These are phyloP conservation scores for Euwallacea fornicatus DNA, from an alignment of 1,140 invertebrate species.

Conservation along the genomic window DNA sequence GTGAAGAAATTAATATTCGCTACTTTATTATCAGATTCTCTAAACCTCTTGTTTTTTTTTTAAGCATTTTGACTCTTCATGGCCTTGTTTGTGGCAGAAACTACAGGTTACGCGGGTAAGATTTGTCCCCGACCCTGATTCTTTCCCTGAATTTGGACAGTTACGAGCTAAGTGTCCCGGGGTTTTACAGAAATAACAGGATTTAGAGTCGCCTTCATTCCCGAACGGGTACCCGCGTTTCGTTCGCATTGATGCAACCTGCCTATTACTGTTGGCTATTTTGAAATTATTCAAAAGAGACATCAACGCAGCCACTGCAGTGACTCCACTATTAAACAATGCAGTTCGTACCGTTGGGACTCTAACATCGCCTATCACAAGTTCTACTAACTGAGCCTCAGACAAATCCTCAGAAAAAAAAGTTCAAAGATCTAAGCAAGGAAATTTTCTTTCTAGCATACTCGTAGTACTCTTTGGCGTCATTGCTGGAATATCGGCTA, in stretches of 20 bases:
- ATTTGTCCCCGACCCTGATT: neutral
- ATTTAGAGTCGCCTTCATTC: neutral
- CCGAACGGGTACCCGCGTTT: neutral
- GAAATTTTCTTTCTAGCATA: conserved; percentile 17
- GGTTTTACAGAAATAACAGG: neutral
- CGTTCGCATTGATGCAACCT: neutral
- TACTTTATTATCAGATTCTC: neutral
- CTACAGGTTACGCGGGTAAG: neutral
- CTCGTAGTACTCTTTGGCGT: conserved; percentile 8
- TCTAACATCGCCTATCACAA: conserved; percentile 8
- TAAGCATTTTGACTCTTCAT: conserved; percentile 6
- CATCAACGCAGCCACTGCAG: neutral
- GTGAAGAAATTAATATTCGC: conserved; percentile 14
- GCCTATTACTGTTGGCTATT: neutral
- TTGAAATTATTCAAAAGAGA: conserved; percentile 9
- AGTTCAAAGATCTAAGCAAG: conserved; percentile 4
- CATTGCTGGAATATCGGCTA: neutral
- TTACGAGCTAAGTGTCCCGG: conserved; percentile 4
- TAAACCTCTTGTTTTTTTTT: conserved; percentile 1
- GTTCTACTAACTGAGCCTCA: conserved; percentile 2
- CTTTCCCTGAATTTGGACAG: conserved; percentile 4
- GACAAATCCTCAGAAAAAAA: conserved; percentile 17
- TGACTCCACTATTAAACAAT: conserved; percentile 7
- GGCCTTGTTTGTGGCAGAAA: conserved; percentile 15
- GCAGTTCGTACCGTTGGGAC: conserved; percentile 1